Evolutionary conservation across 2,797 vertebrate genomes (phyloP).

Genomic region (Moxostoma hubbsi): DNA sequence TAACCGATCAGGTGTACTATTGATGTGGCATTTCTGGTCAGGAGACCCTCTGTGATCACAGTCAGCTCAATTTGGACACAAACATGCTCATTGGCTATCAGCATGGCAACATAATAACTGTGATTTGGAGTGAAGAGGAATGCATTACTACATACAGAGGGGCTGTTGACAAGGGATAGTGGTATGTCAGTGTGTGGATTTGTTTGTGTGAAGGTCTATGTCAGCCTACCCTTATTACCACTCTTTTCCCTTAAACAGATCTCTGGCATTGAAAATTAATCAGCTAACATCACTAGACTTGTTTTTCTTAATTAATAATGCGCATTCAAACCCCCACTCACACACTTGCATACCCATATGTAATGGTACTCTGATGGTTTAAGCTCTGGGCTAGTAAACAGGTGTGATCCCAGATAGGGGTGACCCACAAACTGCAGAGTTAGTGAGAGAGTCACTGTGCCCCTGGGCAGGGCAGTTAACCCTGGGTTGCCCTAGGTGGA

Average conservation of each 20-base stretch:
- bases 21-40: conserved; percentile 32
- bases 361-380: no score
- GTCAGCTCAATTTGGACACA: conserved; percentile 51
- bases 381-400: no score
- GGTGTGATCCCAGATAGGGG: no score
- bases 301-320: no score
- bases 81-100: conserved; percentile 49
- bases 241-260: conserved; percentile 27
- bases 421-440: neutral
- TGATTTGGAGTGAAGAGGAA: conserved; percentile 69
- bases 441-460: conserved; percentile 15
- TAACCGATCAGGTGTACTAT: conserved; percentile 41
- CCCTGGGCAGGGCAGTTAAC: conserved; percentile 28
- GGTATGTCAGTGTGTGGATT: neutral
- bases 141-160: conserved; percentile 37
- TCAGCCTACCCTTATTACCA: conserved; percentile 21
- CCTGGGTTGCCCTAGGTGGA: conserved; percentile 14
- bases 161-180: conserved; percentile 37
- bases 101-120: conserved; percentile 60
- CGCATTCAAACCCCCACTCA: no score
- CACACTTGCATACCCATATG: no score
- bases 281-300: no score
- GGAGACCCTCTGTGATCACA: conserved; percentile 26
- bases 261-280: conserved; percentile 20
- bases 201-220: conserved; percentile 38